Evolutionary conservation across 2,113 vertebrate species (phyloP).

Genomic region (Lophotis ruficrista): DNA sequence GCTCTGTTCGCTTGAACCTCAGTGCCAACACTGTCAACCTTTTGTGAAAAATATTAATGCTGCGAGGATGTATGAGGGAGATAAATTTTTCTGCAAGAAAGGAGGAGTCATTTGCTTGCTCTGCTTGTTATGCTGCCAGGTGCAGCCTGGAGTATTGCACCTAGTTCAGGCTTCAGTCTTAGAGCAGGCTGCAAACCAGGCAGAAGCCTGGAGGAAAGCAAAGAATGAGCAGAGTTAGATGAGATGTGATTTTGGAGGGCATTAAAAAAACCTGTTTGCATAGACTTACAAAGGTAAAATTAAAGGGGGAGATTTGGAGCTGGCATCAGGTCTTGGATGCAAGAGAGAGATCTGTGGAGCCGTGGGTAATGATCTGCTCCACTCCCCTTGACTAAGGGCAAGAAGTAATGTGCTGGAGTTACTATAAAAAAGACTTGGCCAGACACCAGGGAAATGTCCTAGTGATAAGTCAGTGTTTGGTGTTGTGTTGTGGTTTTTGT

Average conservation of each 20-base stretch:
- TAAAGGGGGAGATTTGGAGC: neutral
- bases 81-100: neutral
- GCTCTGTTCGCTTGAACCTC: neutral
- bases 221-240: neutral
- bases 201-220: neutral
- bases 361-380: accelerated
- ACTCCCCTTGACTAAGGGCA: neutral
- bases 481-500: too few relatives aligned
- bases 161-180: neutral
- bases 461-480: neutral
- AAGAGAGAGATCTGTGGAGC: neutral
- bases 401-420: neutral
- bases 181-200: neutral
- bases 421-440: neutral
- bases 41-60: neutral
- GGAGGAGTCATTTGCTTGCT: neutral
- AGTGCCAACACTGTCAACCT: neutral
- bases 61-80: neutral
- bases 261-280: neutral
- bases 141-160: neutral
- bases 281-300: neutral
- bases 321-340: neutral
- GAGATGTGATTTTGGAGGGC: neutral
- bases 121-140: neutral
- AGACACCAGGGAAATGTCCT: neutral